Evolutionary conservation across 2,797 vertebrate genomes (phyloP).

Genomic region (Acrossocheilus wenchowensis): DNA sequence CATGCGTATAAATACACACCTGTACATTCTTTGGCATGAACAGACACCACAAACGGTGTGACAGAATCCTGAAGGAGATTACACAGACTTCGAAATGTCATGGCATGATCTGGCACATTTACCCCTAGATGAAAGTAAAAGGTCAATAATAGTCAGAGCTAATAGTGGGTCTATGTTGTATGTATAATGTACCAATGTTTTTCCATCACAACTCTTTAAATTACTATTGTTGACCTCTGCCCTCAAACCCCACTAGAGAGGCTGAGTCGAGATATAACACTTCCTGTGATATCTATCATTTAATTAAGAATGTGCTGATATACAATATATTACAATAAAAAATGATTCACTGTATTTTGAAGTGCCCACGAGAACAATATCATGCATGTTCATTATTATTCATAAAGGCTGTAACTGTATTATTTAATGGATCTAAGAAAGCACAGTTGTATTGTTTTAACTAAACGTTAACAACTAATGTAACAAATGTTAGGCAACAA

Average conservation of each 20-base stretch:
- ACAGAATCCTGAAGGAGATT: constrained; percentile 85
- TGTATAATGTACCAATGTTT: neutral
- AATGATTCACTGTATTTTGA: no score
- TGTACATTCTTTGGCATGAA: constrained; percentile 92
- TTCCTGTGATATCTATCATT: neutral
- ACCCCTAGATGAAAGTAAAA: constrained; percentile 81
- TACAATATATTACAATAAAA: no score
- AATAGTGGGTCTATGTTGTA: neutral
- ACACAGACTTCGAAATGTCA: constrained; percentile 88
- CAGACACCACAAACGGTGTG: constrained; percentile 85
- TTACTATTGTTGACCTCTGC: neutral
- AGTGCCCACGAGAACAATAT: no score
- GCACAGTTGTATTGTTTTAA: neutral
- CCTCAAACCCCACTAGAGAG: neutral
- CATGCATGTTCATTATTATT: no score
- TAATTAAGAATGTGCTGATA: neutral
- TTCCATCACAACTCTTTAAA: neutral
- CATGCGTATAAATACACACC: constrained; percentile 71
- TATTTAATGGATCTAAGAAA: neutral
- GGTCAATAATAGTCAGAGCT: neutral
- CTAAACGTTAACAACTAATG: no score
- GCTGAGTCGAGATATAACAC: neutral
- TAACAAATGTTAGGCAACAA: neutral
- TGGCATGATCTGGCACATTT: constrained; percentile 93
- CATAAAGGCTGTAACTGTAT: neutral